Conservation (phyloP, 2,888 invertebrate genomes). For the Argyresthia albistria region DNA sequence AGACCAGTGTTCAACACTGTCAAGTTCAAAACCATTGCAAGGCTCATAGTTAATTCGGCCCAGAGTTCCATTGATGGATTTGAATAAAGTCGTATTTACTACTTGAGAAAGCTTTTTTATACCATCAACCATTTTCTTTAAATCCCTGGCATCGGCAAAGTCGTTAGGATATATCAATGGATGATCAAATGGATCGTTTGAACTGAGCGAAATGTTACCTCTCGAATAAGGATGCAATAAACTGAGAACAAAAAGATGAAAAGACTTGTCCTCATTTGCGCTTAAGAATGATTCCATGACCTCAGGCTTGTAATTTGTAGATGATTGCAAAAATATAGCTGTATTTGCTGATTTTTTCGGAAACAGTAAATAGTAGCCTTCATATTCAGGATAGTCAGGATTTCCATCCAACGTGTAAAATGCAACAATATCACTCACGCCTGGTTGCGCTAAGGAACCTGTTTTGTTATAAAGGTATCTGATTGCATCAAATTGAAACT, state of each 20-base stretch:
- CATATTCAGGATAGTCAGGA: conserved; percentile 33
- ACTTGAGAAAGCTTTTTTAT: conserved; percentile 31
- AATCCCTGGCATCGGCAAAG: conserved; percentile 67
- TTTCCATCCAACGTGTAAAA: conserved; percentile 54
- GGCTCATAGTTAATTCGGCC: conserved; percentile 26
- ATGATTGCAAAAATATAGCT: conserved; percentile 24
- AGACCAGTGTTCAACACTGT: conserved; percentile 34
- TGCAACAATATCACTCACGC: conserved; percentile 75
- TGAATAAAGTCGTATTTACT: conserved; percentile 27
- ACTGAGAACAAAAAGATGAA: conserved; percentile 37
- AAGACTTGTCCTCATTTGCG: conserved; percentile 24
- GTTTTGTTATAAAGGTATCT: conserved; percentile 62
- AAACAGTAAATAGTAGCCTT: conserved; percentile 23
- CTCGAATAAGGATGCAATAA: conserved; percentile 62
- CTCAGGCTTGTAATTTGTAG: conserved; percentile 20
- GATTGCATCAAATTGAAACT: conserved; percentile 33
- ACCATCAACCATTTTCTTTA: conserved; percentile 33
- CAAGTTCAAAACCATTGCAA: conserved; percentile 26
- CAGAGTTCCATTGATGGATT: conserved; percentile 26
- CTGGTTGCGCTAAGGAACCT: conserved; percentile 58
- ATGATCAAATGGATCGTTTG: conserved; percentile 67
- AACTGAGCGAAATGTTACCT: conserved; percentile 70
- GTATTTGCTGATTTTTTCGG: conserved; percentile 42
- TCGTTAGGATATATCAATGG: conserved; percentile 77
- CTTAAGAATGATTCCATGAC: conserved; percentile 23